Percentiles rank a stretch among this genome's conserved stretches.
Evolutionary conservation across 2,888 invertebrate genomes (phyloP).

Genomic region (Candidula unifasciata): DNA sequence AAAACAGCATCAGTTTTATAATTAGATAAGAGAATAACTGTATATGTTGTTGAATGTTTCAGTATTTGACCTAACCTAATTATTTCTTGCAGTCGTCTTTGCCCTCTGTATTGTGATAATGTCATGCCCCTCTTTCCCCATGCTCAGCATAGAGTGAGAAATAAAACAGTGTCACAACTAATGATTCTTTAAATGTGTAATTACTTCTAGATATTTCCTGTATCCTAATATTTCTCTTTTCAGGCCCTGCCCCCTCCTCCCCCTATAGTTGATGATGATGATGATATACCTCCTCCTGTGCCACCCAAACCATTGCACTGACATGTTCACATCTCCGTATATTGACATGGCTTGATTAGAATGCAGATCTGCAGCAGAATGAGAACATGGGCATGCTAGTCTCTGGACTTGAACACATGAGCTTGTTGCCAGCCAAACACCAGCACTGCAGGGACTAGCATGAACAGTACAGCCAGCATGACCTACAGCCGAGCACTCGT

Average conservation of each 20-base stretch:
- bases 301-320: slow-evolving; percentile 53
- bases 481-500: not conserved
- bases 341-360: slow-evolving; percentile 24
- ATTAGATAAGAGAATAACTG: too few relatives aligned
- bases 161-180: too few relatives aligned
- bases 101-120: too few relatives aligned
- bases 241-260: slow-evolving; percentile 53
- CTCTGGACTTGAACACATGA: not conserved
- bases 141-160: too few relatives aligned
- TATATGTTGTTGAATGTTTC: too few relatives aligned
- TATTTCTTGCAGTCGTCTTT: too few relatives aligned
- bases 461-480: slow-evolving; percentile 21
- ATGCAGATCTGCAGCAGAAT: slow-evolving; percentile 15
- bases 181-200: not conserved
- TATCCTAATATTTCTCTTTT: slow-evolving; percentile 12
- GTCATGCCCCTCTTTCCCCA: too few relatives aligned
- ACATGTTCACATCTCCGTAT: slow-evolving; percentile 1
- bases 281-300: slow-evolving; percentile 53
- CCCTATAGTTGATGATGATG: slow-evolving; percentile 49
- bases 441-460: not conserved
- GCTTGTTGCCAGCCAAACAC: not conserved
- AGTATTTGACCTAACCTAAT: too few relatives aligned
- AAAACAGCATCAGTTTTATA: too few relatives aligned
- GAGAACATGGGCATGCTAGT: not conserved
- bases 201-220: slow-evolving; percentile 1